Evolutionary conservation across 2,797 vertebrate species (phyloP).

Genomic region (Chromis chromis): DNA sequence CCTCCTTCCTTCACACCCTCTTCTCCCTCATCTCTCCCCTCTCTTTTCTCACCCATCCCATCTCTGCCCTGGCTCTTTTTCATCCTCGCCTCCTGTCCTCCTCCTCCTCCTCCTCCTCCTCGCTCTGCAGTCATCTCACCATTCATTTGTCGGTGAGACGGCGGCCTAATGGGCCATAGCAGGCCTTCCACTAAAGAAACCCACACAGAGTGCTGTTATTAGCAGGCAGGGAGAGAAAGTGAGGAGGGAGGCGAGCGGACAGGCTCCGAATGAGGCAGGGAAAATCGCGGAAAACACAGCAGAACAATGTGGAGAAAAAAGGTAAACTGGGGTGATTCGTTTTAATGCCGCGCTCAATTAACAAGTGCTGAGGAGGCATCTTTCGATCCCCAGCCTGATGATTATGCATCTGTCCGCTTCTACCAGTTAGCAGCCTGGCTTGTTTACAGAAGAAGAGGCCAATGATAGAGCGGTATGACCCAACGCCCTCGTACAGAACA

Average conservation of each 20-base stretch:
- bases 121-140: slow-evolving; percentile 78
- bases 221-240: slow-evolving; percentile 61
- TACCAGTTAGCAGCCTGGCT: slow-evolving; percentile 16
- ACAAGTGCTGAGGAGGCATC: slow-evolving; percentile 35
- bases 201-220: slow-evolving; percentile 76
- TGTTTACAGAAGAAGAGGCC: slow-evolving; percentile 24
- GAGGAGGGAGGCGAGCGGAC: not conserved
- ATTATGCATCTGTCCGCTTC: slow-evolving; percentile 6
- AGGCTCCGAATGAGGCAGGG: not conserved
- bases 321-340: slow-evolving; percentile 33
- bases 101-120: slow-evolving; percentile 43
- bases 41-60: slow-evolving; percentile 37
- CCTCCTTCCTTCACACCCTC: slow-evolving; percentile 39
- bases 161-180: slow-evolving; percentile 83
- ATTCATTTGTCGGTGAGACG: slow-evolving; percentile 75
- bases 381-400: slow-evolving; percentile 5
- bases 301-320: slow-evolving; percentile 16
- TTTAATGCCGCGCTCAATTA: slow-evolving; percentile 37
- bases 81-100: slow-evolving; percentile 31
- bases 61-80: slow-evolving; percentile 17
- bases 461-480: slow-evolving; percentile 36
- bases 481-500: slow-evolving; percentile 15
- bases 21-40: slow-evolving; percentile 22
- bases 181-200: slow-evolving; percentile 72
- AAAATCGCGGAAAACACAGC: slow-evolving; percentile 30